phyloP scores from a whole-genome alignment of 1,140 invertebrate species.

The Drosophila murphyi region DNA sequence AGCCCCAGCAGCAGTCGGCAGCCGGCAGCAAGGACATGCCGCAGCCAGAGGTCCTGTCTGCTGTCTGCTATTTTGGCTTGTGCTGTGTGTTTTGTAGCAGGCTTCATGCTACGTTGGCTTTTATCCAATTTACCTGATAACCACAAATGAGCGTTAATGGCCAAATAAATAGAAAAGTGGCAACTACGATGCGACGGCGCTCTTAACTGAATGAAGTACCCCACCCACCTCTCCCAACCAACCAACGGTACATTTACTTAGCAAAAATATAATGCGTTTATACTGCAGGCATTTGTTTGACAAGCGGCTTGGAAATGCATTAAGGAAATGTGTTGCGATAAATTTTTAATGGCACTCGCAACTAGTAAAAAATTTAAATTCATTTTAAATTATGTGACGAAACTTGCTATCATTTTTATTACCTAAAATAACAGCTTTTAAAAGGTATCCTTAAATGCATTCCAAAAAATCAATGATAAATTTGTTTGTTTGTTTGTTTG shows the following conservation, averaged over 20 bases:
- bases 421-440: too few relatives aligned
- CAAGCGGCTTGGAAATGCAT: conserved; percentile 6
- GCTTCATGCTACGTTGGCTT: conserved; percentile 82
- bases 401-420: neutral
- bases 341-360: conserved; percentile 36
- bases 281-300: conserved; percentile 21
- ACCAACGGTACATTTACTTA: conserved; percentile 66
- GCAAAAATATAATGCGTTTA: conserved; percentile 72
- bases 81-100: conserved; percentile 40
- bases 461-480: too few relatives aligned
- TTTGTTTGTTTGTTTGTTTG: too few relatives aligned
- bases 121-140: conserved; percentile 83
- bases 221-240: neutral
- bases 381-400: neutral
- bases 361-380: neutral
- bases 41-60: conserved; percentile 25
- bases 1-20: conserved; percentile 16
- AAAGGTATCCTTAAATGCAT: too few relatives aligned
- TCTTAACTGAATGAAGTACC: conserved; percentile 66
- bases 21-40: conserved; percentile 37
- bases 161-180: conserved; percentile 82
- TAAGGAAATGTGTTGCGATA: conserved; percentile 37
- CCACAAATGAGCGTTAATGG: conserved; percentile 82
- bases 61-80: neutral
- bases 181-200: conserved; percentile 75